Evolutionary conservation across 2,113 vertebrate genomes (phyloP).

Genomic region (Heptranchias perlo): DNA sequence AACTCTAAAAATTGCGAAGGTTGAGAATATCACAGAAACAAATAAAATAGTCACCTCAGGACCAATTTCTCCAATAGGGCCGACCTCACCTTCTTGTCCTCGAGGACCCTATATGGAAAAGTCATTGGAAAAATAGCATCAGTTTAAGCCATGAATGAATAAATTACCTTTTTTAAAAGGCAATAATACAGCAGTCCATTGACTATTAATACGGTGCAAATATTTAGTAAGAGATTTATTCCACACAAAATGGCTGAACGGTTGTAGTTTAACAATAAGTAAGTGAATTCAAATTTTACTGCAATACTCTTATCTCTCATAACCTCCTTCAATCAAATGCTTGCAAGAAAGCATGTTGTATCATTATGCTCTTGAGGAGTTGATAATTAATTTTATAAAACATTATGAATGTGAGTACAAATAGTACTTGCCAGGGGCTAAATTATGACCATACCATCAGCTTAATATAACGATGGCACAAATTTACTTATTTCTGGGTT

Average conservation of each 20-base stretch:
- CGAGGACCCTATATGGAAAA: conserved; percentile 69
- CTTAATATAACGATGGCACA: too few relatives aligned
- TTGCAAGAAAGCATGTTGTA: not conserved
- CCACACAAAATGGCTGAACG: not conserved
- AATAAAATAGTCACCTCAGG: conserved; percentile 64
- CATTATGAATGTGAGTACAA: too few relatives aligned
- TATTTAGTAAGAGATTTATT: not conserved
- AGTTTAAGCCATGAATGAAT: not conserved
- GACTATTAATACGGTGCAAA: not conserved
- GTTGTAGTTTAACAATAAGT: not conserved
- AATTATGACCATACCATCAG: too few relatives aligned
- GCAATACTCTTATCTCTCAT: not conserved
- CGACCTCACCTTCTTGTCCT: conserved; percentile 76
- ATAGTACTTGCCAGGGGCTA: too few relatives aligned
- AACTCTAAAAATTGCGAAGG: not conserved
- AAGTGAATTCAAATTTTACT: not conserved
- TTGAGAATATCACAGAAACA: not conserved
- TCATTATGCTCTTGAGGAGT: not conserved
- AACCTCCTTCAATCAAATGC: not conserved
- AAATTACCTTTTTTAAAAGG: not conserved
- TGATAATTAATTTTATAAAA: not conserved
- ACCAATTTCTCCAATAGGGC: conserved; percentile 78
- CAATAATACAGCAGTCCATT: not conserved
- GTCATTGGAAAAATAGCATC: not conserved
- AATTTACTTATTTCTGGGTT: too few relatives aligned